Conservation (phyloP, 2,113 vertebrate genomes). For the Ciconia boyciana region DNA sequence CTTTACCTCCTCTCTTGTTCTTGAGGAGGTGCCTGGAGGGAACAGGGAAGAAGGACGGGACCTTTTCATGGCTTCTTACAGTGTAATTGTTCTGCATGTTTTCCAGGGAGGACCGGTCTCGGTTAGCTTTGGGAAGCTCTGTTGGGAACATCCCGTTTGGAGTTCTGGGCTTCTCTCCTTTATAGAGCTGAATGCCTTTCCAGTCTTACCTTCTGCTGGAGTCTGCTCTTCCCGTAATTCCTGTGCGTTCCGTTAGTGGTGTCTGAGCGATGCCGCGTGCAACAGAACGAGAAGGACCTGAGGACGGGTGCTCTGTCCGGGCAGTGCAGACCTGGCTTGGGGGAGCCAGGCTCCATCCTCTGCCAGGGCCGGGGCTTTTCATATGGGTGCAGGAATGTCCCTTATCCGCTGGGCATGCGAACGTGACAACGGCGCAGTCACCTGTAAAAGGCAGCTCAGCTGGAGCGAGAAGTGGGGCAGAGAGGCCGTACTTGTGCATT, state of each 20-base stretch:
- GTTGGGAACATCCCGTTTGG: not conserved
- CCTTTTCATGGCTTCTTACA: not conserved
- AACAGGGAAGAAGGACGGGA: not conserved
- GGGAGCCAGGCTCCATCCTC: not conserved
- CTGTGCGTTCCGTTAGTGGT: accelerated
- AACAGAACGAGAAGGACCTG: not conserved
- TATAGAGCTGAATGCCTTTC: not conserved
- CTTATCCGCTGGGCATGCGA: accelerated
- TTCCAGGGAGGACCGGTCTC: not conserved
- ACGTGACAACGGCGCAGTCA: accelerated
- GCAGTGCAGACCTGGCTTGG: not conserved
- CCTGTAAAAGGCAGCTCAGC: not conserved
- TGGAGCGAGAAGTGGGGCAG: not conserved
- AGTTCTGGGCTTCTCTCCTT: not conserved
- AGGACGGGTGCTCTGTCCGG: accelerated
- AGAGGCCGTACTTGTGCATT: not conserved
- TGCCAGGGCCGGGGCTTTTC: not conserved
- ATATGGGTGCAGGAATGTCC: accelerated
- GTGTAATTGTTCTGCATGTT: not conserved
- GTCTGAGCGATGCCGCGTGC: accelerated
- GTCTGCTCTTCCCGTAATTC: not conserved
- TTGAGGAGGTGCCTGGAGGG: not conserved
- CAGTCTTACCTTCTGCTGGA: not conserved
- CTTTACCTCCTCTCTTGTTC: not conserved
- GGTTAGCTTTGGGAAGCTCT: not conserved